Evolutionary conservation across 2,888 invertebrate species (phyloP), one percentile per base, ranked within the genome.

Genomic region (Acrobasis suavella): DNA sequence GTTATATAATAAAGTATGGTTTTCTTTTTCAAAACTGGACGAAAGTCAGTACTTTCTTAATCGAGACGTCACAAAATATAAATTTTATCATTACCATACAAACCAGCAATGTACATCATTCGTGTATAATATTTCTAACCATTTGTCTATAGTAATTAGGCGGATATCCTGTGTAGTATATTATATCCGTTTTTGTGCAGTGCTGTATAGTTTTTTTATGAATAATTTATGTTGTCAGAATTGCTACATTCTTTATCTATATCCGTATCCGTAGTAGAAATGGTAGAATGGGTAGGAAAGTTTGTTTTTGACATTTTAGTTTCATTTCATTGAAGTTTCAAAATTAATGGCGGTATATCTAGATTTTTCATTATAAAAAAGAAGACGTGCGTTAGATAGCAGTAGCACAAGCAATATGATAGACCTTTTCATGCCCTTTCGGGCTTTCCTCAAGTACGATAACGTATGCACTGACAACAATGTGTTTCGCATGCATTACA

Each of bases 401-500:
- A 60, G 59, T 38, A 9, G 15, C 14, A 16, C 10, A 16, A 15
- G 38, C 68, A 87, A 78, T 71, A 95, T 95, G 95, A 94, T 94
- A 71, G 94, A 95, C 75, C 93, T 96, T 72, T 94, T 96, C 72
- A 93, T 94, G 77, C 94, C 94, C 51, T 93, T 96, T 68, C 94
- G 94, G 77, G 93, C 94, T 49, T 92, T 96, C 67, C 85, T 96
- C 32, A 96, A 95, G 82, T 87, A 93, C 54, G 94, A 95, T 69
- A 92, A 93, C 65, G 94, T 95, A 62, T 94, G 94, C 74, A 96
- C 95, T n/a, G 96, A 96, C 77, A 96, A 96, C 80, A 94, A 94
- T 73, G 93, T 96, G 9, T 96, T 96, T 79, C 94, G 95, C 54
- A 89, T 96, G 78, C 96, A 96, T 83, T 96, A 96, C 78, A 95